These are phyloP conservation scores for Meloidogyne exigua DNA, from an alignment of 1,140 invertebrate genomes.

Conservation along the genomic window DNA sequence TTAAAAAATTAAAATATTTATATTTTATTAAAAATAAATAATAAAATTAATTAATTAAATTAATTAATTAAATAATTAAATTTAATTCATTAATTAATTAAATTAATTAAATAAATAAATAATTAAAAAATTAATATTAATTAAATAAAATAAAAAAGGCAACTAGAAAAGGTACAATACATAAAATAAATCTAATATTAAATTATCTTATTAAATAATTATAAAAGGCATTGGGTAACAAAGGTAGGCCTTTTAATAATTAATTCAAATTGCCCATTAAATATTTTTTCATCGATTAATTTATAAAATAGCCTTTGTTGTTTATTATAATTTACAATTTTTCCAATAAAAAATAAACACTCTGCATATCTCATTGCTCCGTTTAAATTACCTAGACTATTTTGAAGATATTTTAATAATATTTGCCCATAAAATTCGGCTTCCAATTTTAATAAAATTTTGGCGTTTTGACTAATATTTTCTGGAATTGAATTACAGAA, in stretches of 20 bases:
- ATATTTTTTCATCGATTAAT: not conserved
- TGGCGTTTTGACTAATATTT: not conserved
- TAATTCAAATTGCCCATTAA: not conserved
- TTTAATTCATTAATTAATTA: too few species aligned
- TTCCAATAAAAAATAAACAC: not conserved
- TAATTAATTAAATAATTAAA: too few species aligned
- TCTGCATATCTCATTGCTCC: not conserved
- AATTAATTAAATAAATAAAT: too few species aligned
- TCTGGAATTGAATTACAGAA: not conserved
- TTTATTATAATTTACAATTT: not conserved
- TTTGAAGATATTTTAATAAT: constrained; percentile 6
- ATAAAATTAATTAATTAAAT: too few species aligned
- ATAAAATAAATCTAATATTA: not conserved
- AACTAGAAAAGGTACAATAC: too few species aligned
- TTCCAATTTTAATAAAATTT: constrained; percentile 3
- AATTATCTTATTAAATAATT: not conserved
- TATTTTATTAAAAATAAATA: too few species aligned
- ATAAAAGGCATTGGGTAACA: not conserved
- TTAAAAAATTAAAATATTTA: too few species aligned
- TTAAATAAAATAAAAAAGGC: too few species aligned
- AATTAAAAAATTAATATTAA: too few species aligned
- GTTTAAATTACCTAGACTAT: not conserved
- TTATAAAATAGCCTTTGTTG: not conserved
- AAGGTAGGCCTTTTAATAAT: not conserved
- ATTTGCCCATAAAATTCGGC: not conserved